Conservation (phyloP, 2,888 invertebrate species). For the Lamellibrachia columna region DNA sequence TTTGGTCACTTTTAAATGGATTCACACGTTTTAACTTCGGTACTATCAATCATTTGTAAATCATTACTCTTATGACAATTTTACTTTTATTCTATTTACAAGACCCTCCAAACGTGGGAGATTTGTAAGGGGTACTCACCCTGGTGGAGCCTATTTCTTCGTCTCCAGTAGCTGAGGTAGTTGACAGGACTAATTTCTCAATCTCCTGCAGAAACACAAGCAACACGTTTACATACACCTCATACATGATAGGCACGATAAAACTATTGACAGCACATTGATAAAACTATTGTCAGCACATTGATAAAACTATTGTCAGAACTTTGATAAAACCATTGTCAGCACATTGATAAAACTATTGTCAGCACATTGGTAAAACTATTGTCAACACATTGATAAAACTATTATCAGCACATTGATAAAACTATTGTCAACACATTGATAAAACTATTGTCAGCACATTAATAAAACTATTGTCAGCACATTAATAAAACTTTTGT, state of each 20-base stretch:
- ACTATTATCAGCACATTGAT: background rate
- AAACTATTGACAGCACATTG: background rate
- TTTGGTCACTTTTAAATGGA: background rate
- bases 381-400: background rate
- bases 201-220: slow-evolving; percentile 70
- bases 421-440: background rate
- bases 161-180: slow-evolving; percentile 61
- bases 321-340: too few relatives aligned
- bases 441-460: background rate
- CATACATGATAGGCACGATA: background rate
- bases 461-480: background rate
- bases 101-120: background rate
- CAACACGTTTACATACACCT: background rate
- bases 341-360: background rate
- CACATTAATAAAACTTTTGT: too few relatives aligned
- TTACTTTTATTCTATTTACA: background rate
- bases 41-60: background rate
- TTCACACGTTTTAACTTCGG: background rate
- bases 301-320: background rate
- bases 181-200: slow-evolving; percentile 78
- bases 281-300: background rate
- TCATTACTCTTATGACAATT: background rate
- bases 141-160: slow-evolving; percentile 53
- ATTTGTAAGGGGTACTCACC: slow-evolving; percentile 54
- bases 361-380: background rate